These are phyloP conservation scores for Caerostris extrusa DNA, from an alignment of 1,140 invertebrate species.

Conservation along the genomic window DNA sequence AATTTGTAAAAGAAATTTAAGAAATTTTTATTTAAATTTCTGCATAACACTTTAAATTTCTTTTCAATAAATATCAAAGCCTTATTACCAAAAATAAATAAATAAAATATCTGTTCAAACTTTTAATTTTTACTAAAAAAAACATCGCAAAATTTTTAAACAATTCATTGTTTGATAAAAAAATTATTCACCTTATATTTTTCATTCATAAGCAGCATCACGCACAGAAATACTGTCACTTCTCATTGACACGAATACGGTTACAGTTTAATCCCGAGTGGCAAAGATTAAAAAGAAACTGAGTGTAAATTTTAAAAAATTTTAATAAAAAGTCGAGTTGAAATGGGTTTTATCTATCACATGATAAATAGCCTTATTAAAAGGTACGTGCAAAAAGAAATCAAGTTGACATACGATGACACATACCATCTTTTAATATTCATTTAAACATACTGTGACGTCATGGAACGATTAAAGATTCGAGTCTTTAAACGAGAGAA, in stretches of 20 bases:
- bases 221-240: not conserved
- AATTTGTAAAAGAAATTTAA: too few species aligned
- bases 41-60: too few species aligned
- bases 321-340: constrained; percentile 13
- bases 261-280: not conserved
- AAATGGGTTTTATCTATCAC: constrained; percentile 25
- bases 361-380: constrained; percentile 58
- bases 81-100: not conserved
- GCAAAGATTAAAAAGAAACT: not conserved
- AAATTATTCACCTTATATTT: too few species aligned
- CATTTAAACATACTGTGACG: not conserved
- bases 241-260: not conserved
- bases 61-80: too few species aligned
- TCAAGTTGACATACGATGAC: constrained; percentile 33
- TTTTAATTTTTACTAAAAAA: too few species aligned
- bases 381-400: constrained; percentile 42
- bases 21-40: too few species aligned
- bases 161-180: too few species aligned
- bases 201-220: not conserved
- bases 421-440: constrained; percentile 7
- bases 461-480: not conserved
- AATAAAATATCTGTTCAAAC: not conserved
- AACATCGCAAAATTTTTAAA: too few species aligned
- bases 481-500: not conserved
- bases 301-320: constrained; percentile 18